These are phyloP conservation scores for Poeciliopsis retropinna DNA, from an alignment of 2,113 vertebrate genomes.

Conservation along the genomic window DNA sequence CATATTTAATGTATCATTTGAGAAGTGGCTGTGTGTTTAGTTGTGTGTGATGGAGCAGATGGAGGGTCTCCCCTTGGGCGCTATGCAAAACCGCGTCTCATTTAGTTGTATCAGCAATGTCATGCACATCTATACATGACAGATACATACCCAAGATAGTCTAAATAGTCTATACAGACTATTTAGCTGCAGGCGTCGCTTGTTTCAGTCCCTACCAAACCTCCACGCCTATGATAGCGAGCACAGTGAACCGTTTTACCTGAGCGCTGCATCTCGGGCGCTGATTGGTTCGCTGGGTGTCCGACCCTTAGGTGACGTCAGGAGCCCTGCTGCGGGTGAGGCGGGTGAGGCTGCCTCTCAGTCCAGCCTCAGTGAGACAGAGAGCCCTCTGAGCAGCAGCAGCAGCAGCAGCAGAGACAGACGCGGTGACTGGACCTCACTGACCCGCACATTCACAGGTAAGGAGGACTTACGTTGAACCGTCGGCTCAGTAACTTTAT, in stretches of 20 bases:
- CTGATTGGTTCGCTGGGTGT: conserved; percentile 46
- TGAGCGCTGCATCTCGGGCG: conserved; percentile 18
- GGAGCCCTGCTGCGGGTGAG: conserved; percentile 27
- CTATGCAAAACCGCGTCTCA: neutral
- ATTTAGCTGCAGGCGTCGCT: neutral
- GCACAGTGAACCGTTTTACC: conserved; percentile 37
- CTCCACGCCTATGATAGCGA: neutral
- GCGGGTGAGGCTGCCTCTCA: conserved; percentile 22
- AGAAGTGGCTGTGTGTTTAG: too few relatives aligned
- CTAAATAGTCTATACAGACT: too few relatives aligned
- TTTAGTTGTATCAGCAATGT: neutral
- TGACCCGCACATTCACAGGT: conserved; percentile 41
- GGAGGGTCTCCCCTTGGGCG: neutral
- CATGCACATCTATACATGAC: neutral
- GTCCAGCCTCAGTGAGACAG: conserved; percentile 11
- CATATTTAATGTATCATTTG: too few relatives aligned
- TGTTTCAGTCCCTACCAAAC: neutral
- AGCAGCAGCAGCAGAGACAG: conserved; percentile 6
- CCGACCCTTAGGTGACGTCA: conserved; percentile 57
- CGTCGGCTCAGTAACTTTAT: conserved; percentile 23
- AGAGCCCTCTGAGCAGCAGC: conserved; percentile 20
- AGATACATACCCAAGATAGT: too few relatives aligned
- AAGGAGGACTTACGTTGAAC: conserved; percentile 1
- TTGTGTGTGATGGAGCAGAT: neutral
- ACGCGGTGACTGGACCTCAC: neutral